Evolutionary conservation across 2,888 invertebrate species (phyloP).

Genomic region (Lithosia quadra): DNA sequence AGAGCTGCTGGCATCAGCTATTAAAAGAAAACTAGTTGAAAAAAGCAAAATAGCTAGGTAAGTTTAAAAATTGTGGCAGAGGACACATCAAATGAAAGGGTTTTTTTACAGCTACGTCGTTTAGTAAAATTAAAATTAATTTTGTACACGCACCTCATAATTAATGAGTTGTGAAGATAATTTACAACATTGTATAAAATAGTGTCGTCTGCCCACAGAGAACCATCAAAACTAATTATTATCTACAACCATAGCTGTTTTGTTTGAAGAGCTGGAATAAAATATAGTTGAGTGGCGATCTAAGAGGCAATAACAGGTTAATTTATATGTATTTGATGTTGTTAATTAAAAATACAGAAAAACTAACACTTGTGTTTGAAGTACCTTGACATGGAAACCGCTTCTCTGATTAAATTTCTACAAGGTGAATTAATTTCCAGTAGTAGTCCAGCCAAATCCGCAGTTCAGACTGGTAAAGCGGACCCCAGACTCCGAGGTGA

Average conservation of each 20-base stretch:
- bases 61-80: too few relatives aligned
- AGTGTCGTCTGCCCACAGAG: slow-evolving; percentile 35
- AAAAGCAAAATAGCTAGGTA: too few relatives aligned
- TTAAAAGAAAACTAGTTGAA: too few relatives aligned
- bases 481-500: too few relatives aligned
- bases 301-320: slow-evolving; percentile 15
- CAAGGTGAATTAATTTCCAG: neutral
- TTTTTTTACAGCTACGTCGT: slow-evolving; percentile 13
- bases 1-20: too few relatives aligned
- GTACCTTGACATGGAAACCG: slow-evolving; percentile 16
- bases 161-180: slow-evolving; percentile 39
- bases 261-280: slow-evolving; percentile 35
- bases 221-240: slow-evolving; percentile 46
- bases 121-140: slow-evolving; percentile 39
- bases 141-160: slow-evolving; percentile 32
- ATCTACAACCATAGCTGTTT: slow-evolving; percentile 17
- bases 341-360: slow-evolving; percentile 15
- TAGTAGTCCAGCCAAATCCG: too few relatives aligned
- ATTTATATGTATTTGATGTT: slow-evolving; percentile 11
- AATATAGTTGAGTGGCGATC: slow-evolving; percentile 17
- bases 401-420: neutral
- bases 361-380: slow-evolving; percentile 19
- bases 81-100: neutral
- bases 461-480: too few relatives aligned
- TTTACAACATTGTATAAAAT: slow-evolving; percentile 39